Evolutionary conservation across 1,140 invertebrate species (phyloP), one percentile per base, ranked within the genome.

Genomic region (Drosophila simulans): DNA sequence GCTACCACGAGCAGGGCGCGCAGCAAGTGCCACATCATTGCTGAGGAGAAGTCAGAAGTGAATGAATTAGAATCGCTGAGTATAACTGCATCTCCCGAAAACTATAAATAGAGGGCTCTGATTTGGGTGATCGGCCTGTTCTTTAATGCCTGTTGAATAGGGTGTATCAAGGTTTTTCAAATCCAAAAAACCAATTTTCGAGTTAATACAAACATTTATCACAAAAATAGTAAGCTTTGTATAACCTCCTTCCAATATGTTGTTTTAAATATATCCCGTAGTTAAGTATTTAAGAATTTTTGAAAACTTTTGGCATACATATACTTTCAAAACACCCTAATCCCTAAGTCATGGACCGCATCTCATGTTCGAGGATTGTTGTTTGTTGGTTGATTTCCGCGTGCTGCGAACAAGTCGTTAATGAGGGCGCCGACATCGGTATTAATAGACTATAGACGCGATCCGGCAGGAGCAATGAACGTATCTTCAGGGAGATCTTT

Each of bases 21-120:
- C 77, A 85, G 73, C 76, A 83, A 49, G 15, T 72, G 83, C 79
- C 83, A 89, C 83, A 84, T 84, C 66, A 34, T 85, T 45, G 43
- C 42, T 43, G 39, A 40, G 37, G 1, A 73, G 43, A 48, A 75
- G 53, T 46, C 60, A 68, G 43, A 77, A 62, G 55, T 81, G 46
- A 75, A 71, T 81, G 65, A 72, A 57, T 77, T 69, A 48, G 53
- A 77, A 56, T 39, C 37, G 58, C 39, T 43, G 27, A 45, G 22
- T 43, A 27, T 15, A 39, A 27, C 17, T 76, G 55, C 69, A 80
- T 37, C 54, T 15, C 48, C 17, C 35, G 40, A 4, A 3, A 4
- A 62, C 73, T 45, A 69, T 69, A 51, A 63, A 82, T 62, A 82
- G 63, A 60, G 56, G 58, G 20, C 53, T 48, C 39, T 54, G 56